Base-by-base conservation (phyloP, 2,113 vertebrate genomes). In the Rissa tridactyla region DNA sequence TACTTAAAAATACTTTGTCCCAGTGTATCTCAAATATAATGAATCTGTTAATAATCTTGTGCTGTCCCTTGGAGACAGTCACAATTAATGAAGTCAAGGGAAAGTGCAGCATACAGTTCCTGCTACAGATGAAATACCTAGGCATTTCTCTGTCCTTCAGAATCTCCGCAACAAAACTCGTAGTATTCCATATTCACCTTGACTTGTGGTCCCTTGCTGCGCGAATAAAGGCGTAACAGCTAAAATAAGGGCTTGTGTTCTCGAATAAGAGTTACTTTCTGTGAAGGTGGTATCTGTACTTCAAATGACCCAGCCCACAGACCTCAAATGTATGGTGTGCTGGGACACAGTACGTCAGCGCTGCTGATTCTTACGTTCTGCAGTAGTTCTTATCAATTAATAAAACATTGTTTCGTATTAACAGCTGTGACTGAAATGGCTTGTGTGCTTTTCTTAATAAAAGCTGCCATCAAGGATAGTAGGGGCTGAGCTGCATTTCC, bases 281-380 rank as follows among this genome's bases (percentile, higher is more conserved):
- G 9, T 40, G 51, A 34, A 22, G 46, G 27, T 60, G 52, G 36
- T 49, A 36, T 15, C 42, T 62, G 26, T 66, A 6, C 65, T 29
- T 71, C 21, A 54, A 16, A 40, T 51, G 51, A 65, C 62, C 25
- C 23, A 47, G 11, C 44, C 34, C 29, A 7, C 65, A 65, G 61
- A 12, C 13, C 54, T 58, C 12, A 3, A 2, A 23, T 29, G 29
- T 10, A 1, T 18, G 3, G 2, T 13, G 69, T 25, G n/a, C 69
- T 69, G 52, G 44, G 46, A 19, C 42, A 19, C 25, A 12, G 15
- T 4, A 4, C 38, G 38, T 34, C 90, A 20, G 49, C 25, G 40
- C 65, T 91, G 4, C 2, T 3, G 19, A 6, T 38, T 26, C 13
- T 49, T 23, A 5, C 2, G 11, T 32, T 83, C 55, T 64, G 66